phyloP scores from a whole-genome alignment of 2,888 invertebrate genomes.

The Aphrophora alni region DNA sequence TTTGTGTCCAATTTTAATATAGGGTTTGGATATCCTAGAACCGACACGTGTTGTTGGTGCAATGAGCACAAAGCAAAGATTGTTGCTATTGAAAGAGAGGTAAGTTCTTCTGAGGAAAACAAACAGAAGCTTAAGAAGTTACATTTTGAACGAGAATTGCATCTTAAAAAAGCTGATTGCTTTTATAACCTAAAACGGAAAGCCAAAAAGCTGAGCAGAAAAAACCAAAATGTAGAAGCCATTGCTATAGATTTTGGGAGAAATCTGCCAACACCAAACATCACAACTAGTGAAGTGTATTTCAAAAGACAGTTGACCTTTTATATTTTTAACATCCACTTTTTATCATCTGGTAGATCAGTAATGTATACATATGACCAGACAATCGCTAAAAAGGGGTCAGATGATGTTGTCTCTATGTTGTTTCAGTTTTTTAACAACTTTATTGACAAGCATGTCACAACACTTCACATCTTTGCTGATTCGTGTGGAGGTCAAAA shows the following conservation, averaged over 20 bases:
- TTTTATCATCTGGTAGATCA: conserved; percentile 10
- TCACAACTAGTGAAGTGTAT: conserved; percentile 22
- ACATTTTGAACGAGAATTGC: conserved; percentile 10
- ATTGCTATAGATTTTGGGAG: conserved; percentile 20
- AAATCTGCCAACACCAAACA: conserved; percentile 15
- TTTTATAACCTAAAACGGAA: not conserved
- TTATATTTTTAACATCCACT: conserved; percentile 20
- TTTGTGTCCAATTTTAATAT: conserved; percentile 25
- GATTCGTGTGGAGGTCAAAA: conserved; percentile 25
- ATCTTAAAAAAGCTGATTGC: not conserved
- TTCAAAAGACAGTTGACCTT: conserved; percentile 26
- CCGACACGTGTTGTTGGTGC: conserved; percentile 27
- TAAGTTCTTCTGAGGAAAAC: not conserved
- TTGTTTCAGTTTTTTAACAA: conserved; percentile 16
- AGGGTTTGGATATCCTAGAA: conserved; percentile 19
- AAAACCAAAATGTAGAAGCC: not conserved
- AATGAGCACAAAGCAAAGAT: conserved; percentile 24
- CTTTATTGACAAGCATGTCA: not conserved
- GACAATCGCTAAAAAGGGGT: conserved; percentile 20
- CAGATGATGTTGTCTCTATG: conserved; percentile 25
- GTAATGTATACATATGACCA: too few relatives aligned
- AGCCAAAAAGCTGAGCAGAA: not conserved
- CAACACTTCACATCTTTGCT: conserved; percentile 8
- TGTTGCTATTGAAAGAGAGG: conserved; percentile 2
- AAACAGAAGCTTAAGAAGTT: not conserved